Conservation (phyloP, 2,888 invertebrate genomes). For the Diplolepis rosae region DNA sequence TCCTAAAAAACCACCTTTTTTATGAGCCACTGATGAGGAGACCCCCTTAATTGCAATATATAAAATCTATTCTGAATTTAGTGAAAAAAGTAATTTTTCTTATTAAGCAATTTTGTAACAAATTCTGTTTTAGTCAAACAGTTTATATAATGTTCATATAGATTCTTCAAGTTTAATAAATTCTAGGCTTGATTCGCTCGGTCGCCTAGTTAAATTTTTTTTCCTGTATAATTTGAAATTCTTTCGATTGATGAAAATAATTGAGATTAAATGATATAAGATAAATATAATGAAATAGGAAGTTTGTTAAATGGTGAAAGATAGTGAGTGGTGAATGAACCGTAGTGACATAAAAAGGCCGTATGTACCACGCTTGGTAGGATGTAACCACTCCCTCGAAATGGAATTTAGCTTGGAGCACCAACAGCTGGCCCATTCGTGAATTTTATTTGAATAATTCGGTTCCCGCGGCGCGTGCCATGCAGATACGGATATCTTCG, state of each 20-base stretch:
- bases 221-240: not conserved
- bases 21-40: no score
- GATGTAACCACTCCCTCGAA: conserved; percentile 45
- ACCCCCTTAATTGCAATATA: no score
- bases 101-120: no score
- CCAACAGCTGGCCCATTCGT: conserved; percentile 64
- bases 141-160: no score
- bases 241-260: not conserved
- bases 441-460: conserved; percentile 70
- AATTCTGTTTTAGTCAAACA: no score
- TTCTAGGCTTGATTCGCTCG: no score
- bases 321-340: conserved; percentile 47
- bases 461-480: conserved; percentile 63
- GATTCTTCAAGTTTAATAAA: no score
- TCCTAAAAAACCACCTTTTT: no score
- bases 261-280: not conserved
- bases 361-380: conserved; percentile 39
- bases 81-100: no score
- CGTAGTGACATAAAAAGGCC: conserved; percentile 51
- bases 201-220: not conserved
- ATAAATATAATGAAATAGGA: conserved; percentile 17
- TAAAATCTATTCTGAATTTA: no score
- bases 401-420: conserved; percentile 47
- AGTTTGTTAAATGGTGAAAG: conserved; percentile 32
- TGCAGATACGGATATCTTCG: conserved; percentile 45